A percentile compares a stretch with the other conserved stretches of the same genome.
Conservation (phyloP, 2,888 invertebrate genomes). For the Diaprepes abbreviatus region DNA sequence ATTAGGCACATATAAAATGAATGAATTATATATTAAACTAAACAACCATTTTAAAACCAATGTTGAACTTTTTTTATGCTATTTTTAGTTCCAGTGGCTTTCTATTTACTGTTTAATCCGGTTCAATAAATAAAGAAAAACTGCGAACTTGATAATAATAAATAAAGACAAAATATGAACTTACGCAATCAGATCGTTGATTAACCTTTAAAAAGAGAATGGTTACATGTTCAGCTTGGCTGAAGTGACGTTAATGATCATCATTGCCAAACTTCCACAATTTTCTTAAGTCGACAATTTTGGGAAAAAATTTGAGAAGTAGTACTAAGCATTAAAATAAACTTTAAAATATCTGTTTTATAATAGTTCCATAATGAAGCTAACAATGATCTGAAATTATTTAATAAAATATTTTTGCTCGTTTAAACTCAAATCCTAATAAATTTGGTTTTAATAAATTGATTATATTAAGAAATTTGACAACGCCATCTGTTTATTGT, state of each 20-base stretch:
- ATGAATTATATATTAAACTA: too few species aligned
- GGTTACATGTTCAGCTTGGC: neutral
- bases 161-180: neutral
- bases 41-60: too few species aligned
- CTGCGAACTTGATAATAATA: neutral
- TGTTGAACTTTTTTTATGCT: neutral
- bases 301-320: too few species aligned
- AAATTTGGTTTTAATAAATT: too few species aligned
- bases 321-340: too few species aligned
- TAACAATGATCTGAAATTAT: too few species aligned
- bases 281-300: too few species aligned
- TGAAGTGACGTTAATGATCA: neutral
- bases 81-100: neutral
- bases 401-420: too few species aligned
- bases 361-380: too few species aligned
- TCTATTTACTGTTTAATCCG: neutral
- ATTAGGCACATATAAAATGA: too few species aligned
- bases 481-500: conserved; percentile 45
- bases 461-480: conserved; percentile 24
- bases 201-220: neutral
- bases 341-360: too few species aligned
- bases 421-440: too few species aligned
- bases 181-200: neutral
- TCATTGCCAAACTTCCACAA: neutral
- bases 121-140: neutral